phyloP scores from a whole-genome alignment of 2,888 invertebrate species.

The Trachelus tabidus region DNA sequence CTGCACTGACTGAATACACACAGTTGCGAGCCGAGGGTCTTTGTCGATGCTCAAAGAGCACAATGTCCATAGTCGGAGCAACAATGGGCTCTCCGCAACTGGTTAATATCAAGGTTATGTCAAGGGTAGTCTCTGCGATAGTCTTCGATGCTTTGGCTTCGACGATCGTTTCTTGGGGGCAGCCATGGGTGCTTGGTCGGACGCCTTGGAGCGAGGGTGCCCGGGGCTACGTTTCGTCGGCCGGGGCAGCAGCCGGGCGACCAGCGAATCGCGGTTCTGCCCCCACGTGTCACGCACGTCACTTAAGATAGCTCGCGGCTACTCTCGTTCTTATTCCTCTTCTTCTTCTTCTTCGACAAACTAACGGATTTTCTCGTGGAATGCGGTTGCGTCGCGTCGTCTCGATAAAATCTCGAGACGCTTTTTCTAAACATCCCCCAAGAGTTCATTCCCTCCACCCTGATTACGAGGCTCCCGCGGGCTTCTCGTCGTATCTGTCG shows the following conservation, averaged over 20 bases:
- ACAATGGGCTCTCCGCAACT: constrained; percentile 57
- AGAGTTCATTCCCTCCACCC: background rate
- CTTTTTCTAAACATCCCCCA: background rate
- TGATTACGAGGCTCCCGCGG: background rate
- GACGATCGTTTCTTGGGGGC: background rate
- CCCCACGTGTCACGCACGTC: background rate
- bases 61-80: constrained; percentile 55
- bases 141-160: background rate
- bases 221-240: background rate
- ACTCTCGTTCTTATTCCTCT: background rate
- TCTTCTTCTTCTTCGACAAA: background rate
- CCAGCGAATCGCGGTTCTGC: background rate
- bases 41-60: constrained; percentile 57
- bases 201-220: background rate
- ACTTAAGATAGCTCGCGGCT: too few species aligned
- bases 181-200: background rate
- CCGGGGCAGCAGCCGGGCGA: background rate
- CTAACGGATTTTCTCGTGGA: background rate
- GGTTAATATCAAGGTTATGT: constrained; percentile 60
- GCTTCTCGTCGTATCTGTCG: background rate
- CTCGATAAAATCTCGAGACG: background rate
- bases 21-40: constrained; percentile 39
- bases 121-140: constrained; percentile 45
- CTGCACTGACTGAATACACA: constrained; percentile 37
- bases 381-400: background rate